Conservation (phyloP, 1,140 invertebrate species). For the Zaprionus ghesquierei region DNA sequence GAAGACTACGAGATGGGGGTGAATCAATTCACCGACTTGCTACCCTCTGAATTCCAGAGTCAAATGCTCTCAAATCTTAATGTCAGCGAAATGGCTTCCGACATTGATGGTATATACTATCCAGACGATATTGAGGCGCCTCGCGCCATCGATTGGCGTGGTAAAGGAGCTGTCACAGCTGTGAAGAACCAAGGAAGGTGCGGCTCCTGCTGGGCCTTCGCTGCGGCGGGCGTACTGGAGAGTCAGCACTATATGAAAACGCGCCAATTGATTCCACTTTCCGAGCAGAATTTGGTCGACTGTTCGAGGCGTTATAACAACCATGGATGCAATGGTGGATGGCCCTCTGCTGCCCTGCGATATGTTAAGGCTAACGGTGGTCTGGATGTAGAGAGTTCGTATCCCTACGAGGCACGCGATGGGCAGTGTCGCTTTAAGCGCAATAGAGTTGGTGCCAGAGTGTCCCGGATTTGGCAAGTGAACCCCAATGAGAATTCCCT, state of each 20-base stretch:
- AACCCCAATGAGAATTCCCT: constrained; percentile 86
- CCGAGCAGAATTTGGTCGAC: constrained; percentile 95
- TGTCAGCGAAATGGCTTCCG: neutral
- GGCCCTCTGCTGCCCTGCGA: constrained; percentile 88
- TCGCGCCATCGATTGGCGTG: constrained; percentile 92
- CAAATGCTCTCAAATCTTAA: constrained; percentile 85
- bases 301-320: constrained; percentile 92
- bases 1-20: constrained; percentile 86
- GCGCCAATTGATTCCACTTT: constrained; percentile 88
- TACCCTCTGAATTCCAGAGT: constrained; percentile 89
- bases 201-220: constrained; percentile 97
- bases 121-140: constrained; percentile 88
- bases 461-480: constrained; percentile 84
- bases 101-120: neutral
- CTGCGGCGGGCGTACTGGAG: constrained; percentile 91
- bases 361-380: constrained; percentile 90
- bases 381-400: constrained; percentile 88
- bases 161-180: constrained; percentile 91
- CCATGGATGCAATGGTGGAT: constrained; percentile 92
- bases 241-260: constrained; percentile 87
- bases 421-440: constrained; percentile 71
- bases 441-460: constrained; percentile 18
- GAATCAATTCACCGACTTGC: constrained; percentile 92
- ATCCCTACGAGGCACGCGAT: constrained; percentile 88
- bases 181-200: constrained; percentile 94